phyloP scores from a whole-genome alignment of 2,113 vertebrate species.

The Mus musculus region DNA sequence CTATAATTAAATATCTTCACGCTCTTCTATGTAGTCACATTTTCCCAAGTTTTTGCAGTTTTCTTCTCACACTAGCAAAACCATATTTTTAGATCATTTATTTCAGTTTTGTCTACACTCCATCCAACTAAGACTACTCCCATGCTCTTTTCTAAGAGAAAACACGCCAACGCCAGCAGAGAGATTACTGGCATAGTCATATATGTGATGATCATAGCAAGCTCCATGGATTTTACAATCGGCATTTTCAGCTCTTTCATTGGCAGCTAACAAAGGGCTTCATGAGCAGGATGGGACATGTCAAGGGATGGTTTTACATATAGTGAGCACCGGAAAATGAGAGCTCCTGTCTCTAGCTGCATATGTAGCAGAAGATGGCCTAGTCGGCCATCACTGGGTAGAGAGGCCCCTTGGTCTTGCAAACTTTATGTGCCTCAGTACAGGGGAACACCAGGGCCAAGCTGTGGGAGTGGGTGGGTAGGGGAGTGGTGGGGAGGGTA shows the following conservation, averaged over 20 bases:
- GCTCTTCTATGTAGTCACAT: background rate
- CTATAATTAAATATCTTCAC: constrained; percentile 60
- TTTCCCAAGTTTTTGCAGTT: constrained; percentile 51
- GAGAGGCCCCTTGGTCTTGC: no score
- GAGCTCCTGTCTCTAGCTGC: no score
- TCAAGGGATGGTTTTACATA: constrained; percentile 43
- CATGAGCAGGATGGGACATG: constrained; percentile 39
- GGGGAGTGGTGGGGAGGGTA: no score
- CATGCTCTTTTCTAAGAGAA: constrained; percentile 46
- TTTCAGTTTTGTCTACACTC: constrained; percentile 56
- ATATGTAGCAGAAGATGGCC: no score
- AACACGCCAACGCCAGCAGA: constrained; percentile 58
- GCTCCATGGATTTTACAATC: constrained; percentile 49
- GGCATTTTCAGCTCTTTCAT: constrained; percentile 60
- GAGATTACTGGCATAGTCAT: constrained; percentile 29
- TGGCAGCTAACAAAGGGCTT: constrained; percentile 66
- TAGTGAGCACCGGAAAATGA: background rate
- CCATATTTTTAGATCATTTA: constrained; percentile 49
- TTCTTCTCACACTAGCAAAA: constrained; percentile 56
- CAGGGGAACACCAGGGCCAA: no score
- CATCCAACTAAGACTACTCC: constrained; percentile 48
- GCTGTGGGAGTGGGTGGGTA: no score
- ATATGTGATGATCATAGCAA: constrained; percentile 25
- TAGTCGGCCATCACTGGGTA: no score
- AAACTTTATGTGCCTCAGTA: no score